These are phyloP conservation scores for Myotis daubentonii DNA, from an alignment of 2,797 vertebrate genomes.

Conservation along the genomic window DNA sequence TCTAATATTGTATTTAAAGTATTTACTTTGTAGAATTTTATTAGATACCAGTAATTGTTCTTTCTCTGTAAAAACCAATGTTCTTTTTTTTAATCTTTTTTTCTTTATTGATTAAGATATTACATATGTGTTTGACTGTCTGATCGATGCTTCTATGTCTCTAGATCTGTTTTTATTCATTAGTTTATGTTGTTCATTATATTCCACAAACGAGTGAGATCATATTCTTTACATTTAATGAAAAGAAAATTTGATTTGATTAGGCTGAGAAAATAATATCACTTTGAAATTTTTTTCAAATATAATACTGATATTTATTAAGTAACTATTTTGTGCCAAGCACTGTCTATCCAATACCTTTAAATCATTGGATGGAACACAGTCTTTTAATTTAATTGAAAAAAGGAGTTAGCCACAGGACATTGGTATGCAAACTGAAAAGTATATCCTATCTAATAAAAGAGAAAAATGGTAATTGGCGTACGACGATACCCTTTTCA, in stretches of 20 bases:
- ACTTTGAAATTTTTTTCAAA: not conserved
- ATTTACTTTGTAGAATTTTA: not conserved
- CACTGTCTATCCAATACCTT: not conserved
- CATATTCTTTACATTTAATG: not conserved
- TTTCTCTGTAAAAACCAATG: not conserved
- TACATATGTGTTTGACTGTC: too few species aligned
- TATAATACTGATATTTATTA: not conserved
- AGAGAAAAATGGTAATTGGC: too few species aligned
- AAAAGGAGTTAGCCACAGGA: not conserved
- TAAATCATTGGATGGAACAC: not conserved
- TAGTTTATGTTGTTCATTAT: too few species aligned
- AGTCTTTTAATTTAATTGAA: not conserved
- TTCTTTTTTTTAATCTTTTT: not conserved
- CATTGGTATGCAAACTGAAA: not conserved
- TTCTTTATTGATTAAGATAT: too few species aligned
- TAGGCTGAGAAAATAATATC: not conserved
- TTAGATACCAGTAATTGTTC: not conserved
- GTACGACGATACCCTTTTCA: too few species aligned
- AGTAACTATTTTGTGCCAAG: not conserved
- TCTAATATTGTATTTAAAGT: not conserved
- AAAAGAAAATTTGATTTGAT: slow-evolving; percentile 16
- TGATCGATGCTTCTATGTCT: too few species aligned
- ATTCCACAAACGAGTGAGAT: too few species aligned
- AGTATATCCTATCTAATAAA: too few species aligned
- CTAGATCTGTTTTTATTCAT: too few species aligned